Evolutionary conservation across 2,797 vertebrate species (phyloP), one percentile per base, ranked within the genome.

Genomic region (Melopsittacus undulatus): DNA sequence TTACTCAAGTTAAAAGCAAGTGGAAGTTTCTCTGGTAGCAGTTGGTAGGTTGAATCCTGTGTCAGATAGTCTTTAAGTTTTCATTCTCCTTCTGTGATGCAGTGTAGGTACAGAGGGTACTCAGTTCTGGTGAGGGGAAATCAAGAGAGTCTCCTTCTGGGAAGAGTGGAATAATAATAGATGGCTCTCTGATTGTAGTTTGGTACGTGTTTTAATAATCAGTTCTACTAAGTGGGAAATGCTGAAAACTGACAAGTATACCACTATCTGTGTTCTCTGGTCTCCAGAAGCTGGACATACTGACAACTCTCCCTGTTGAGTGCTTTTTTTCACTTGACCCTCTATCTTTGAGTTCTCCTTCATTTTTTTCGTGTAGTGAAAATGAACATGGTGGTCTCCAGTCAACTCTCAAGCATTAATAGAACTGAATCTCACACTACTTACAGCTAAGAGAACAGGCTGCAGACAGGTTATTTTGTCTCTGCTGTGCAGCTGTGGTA

Each of bases 401-500:
- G 86, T 90, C 70, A 90, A 4, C 93, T 96, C 67, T 83, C 87
- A 63, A 81, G 83, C 81, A 36, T 91, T 81, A 78, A 73, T 83
- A 82, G 62, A 94, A 92, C 91, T 68, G 76, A 86, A 84, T 94
- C 72, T 82, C 13, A 0, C 81, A 18, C 91, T 96, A 61, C 87
- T 83, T 42, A 66, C 87, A 93, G 93, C 83, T 69, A 38, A 74
- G 78, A 62, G 59, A 70, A 56, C 63, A 61, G 51, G 77, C 92
- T 17, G 20, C 62, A 59, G 89, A 54, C 74, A 42, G 43, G 73
- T 52, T 40, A 13, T 76, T 88, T 49, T 87, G 88, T 77, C 95
- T 95, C 27, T 92, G 73, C 72, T 79, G 87, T 83, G 78, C 78
- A 92, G 85, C 90, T 91, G 89, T 94, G 91, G 78, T 94, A 86